Evolutionary conservation across 2,888 invertebrate species (phyloP).

Genomic region (Exephanes ischioxanthus): DNA sequence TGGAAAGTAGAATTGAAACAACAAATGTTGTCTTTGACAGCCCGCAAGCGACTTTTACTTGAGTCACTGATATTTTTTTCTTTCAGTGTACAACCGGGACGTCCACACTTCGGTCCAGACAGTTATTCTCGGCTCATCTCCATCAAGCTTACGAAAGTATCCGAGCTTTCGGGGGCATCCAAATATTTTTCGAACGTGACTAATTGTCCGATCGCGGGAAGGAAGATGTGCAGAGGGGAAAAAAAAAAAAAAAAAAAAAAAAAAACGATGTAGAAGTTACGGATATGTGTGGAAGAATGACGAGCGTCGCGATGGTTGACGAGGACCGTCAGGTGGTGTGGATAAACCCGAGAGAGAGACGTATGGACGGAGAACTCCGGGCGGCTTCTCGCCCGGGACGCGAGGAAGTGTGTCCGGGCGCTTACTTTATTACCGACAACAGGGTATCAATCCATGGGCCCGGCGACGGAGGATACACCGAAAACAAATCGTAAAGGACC

Average conservation of each 20-base stretch:
- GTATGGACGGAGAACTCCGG: background rate
- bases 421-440: slow-evolving; percentile 77
- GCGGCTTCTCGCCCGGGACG: slow-evolving; percentile 18
- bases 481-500: slow-evolving; percentile 81
- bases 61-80: too few species aligned
- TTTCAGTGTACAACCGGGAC: background rate
- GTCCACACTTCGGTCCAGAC: background rate
- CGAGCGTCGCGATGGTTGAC: slow-evolving; percentile 65
- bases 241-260: background rate
- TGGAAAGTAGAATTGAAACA: too few species aligned
- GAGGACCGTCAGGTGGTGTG: slow-evolving; percentile 73
- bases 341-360: slow-evolving; percentile 7
- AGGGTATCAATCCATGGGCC: slow-evolving; percentile 72
- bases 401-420: slow-evolving; percentile 21
- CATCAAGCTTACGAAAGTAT: slow-evolving; percentile 31
- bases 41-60: too few species aligned
- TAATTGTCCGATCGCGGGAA: slow-evolving; percentile 59
- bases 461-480: slow-evolving; percentile 50
- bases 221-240: slow-evolving; percentile 8
- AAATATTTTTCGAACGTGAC: slow-evolving; percentile 69
- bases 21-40: too few species aligned
- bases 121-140: slow-evolving; percentile 32
- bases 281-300: slow-evolving; percentile 8
- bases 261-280: background rate
- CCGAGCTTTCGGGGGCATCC: slow-evolving; percentile 48